These are phyloP conservation scores for Poecilia velifera DNA, from an alignment of 2,797 vertebrate genomes.

Conservation along the genomic window DNA sequence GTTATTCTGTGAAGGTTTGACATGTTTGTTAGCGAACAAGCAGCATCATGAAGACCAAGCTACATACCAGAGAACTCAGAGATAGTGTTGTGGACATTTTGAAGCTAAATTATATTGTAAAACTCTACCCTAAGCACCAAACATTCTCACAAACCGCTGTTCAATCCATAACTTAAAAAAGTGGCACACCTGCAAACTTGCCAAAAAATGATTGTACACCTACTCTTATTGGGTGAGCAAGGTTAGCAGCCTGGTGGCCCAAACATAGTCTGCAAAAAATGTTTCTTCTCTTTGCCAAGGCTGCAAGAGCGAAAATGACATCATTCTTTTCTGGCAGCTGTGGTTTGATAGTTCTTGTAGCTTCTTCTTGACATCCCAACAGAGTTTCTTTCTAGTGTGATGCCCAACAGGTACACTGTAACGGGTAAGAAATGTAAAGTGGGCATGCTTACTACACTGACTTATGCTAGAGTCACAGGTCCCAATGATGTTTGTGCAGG, in stretches of 20 bases:
- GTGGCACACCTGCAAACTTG: not conserved
- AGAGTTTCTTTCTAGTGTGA: not conserved
- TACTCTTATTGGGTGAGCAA: not conserved
- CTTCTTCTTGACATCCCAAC: not conserved
- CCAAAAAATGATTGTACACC: not conserved
- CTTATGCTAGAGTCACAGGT: not conserved
- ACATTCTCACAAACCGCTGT: not conserved
- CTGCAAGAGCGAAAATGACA: not conserved
- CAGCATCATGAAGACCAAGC: not conserved
- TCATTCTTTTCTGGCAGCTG: not conserved
- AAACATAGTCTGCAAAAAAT: not conserved
- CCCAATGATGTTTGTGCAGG: not conserved
- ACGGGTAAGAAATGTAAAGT: not conserved
- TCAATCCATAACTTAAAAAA: not conserved
- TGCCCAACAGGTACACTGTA: not conserved
- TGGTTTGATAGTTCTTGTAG: not conserved
- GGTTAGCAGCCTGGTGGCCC: not conserved
- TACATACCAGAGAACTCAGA: not conserved
- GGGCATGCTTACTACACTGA: not conserved
- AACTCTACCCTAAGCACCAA: not conserved
- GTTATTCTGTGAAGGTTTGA: not conserved
- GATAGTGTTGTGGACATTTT: not conserved
- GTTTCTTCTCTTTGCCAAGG: not conserved
- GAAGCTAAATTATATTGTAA: not conserved
- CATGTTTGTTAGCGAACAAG: not conserved